Evolutionary conservation across 2,888 invertebrate species (phyloP).

Genomic region (Phrixothrix hirtus): DNA sequence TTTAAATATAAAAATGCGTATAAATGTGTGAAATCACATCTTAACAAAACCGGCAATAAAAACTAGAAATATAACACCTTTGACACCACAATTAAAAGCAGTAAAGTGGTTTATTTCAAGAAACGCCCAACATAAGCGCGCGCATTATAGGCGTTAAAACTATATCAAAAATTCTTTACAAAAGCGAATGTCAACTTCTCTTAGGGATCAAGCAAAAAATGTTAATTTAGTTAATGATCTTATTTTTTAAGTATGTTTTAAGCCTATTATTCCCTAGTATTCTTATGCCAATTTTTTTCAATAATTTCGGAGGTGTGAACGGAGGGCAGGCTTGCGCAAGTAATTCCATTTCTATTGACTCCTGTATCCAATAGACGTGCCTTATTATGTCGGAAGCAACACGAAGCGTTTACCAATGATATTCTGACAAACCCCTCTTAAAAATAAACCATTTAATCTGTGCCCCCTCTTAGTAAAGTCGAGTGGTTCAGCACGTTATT

Average conservation of each 20-base stretch:
- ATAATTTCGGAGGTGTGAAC: slow-evolving; percentile 45
- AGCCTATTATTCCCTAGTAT: slow-evolving; percentile 50
- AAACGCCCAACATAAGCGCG: slow-evolving; percentile 45
- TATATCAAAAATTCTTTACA: slow-evolving; percentile 29
- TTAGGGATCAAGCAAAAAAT: slow-evolving; percentile 42
- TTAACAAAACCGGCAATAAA: slow-evolving; percentile 38
- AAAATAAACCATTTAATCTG: slow-evolving; percentile 38
- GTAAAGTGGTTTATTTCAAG: slow-evolving; percentile 37
- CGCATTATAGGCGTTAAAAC: slow-evolving; percentile 45
- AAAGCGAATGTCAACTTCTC: slow-evolving; percentile 44
- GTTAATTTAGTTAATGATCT: slow-evolving; percentile 43
- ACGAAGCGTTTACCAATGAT: slow-evolving; percentile 38
- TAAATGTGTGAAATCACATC: slow-evolving; percentile 1
- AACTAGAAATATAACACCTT: slow-evolving; percentile 39
- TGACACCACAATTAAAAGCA: slow-evolving; percentile 47
- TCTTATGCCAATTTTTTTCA: slow-evolving; percentile 37
- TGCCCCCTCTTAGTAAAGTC: slow-evolving; percentile 42
- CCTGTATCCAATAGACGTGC: slow-evolving; percentile 41
- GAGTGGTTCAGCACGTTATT: slow-evolving; percentile 49
- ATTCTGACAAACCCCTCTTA: slow-evolving; percentile 36
- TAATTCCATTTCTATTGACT: slow-evolving; percentile 49
- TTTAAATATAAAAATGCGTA: not conserved
- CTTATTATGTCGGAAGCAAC: slow-evolving; percentile 35
- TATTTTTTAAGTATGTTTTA: slow-evolving; percentile 45
- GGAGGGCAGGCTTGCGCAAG: slow-evolving; percentile 40